Base-by-base conservation (phyloP, 2,888 invertebrate species). In the Sphecodes monilicornis region DNA sequence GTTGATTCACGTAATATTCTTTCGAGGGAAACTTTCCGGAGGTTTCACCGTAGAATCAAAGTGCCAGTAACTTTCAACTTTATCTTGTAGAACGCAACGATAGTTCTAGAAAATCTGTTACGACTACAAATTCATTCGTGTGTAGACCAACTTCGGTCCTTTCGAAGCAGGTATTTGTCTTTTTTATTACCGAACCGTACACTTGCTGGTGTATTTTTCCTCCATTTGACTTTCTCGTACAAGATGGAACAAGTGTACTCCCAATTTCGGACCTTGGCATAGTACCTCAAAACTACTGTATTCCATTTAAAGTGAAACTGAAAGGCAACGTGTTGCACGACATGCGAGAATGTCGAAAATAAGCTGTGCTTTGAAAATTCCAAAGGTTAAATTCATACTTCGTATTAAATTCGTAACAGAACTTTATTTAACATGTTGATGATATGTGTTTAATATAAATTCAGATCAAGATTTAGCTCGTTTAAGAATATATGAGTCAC, bases 61-160 rank as follows among this genome's bases (percentile, higher is more conserved):
- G 60, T 41, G 11, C 43, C 22, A 18, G 22, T 13, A 64, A 75
- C 74, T 75, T 75, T 26, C 18, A 64, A 43, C 74, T 75, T 29
- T 60, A 41, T 75, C 74, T 75, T 41, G 60, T 64, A 75, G 74
- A 75, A 29, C 74, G 74, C 26, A 41, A 41, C 43, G 74, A 29
- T 64, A 64, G 74, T 64, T 75, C 41, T 16, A 41, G 57, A 11
- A 26, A 75, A 75, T 75, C 74, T 54, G 60, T 75, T 75, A 75
- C 60, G 60, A 75, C 74, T 75, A 64, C 74, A 64, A 75, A 75
- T 75, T 41, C 74, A 29, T 43, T 64, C 32, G 22, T 41, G 39
- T 29, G 60, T 64, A 75, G 74, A 75, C 39, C 29, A 75, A 75
- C 60, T 75, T 75, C 29, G 60, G 29, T 60, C 22, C 74, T 75